Percentiles rank a stretch among this genome's conserved stretches.
Evolutionary conservation across 2,797 vertebrate genomes (phyloP).

Genomic region (Cossypha niveicapilla): DNA sequence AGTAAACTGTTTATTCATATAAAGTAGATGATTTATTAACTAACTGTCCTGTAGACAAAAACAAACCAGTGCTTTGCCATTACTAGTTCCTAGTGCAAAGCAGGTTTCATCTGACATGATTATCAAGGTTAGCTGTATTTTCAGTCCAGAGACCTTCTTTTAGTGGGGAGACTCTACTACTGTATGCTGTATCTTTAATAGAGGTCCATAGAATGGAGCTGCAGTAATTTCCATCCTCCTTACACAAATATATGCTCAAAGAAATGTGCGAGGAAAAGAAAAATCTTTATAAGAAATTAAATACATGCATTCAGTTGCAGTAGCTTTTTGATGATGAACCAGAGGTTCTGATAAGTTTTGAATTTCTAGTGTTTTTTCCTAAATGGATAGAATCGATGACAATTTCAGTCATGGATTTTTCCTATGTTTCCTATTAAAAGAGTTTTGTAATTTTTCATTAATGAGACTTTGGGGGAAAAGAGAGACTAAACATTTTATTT

Average conservation of each 20-base stretch:
- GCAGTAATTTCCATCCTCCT: neutral
- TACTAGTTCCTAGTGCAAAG: neutral
- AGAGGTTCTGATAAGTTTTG: neutral
- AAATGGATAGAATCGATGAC: neutral
- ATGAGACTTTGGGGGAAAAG: neutral
- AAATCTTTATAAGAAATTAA: neutral
- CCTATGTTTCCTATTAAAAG: neutral
- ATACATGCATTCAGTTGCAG: neutral
- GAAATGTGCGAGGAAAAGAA: rapidly evolving
- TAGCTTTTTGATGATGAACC: conserved; percentile 5
- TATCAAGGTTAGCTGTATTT: neutral
- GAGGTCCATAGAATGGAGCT: neutral
- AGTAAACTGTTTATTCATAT: neutral
- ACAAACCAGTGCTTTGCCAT: neutral
- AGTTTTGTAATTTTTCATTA: neutral
- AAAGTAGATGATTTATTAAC: neutral
- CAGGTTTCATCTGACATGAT: neutral
- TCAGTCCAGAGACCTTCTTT: neutral
- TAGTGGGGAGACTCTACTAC: neutral
- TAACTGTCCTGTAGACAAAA: neutral
- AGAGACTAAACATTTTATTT: neutral
- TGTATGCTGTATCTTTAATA: neutral
- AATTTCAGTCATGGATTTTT: neutral
- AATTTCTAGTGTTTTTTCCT: neutral
- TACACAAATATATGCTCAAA: neutral